These are phyloP conservation scores for Gobiocypris rarus DNA, from an alignment of 2,113 vertebrate species.

Conservation along the genomic window DNA sequence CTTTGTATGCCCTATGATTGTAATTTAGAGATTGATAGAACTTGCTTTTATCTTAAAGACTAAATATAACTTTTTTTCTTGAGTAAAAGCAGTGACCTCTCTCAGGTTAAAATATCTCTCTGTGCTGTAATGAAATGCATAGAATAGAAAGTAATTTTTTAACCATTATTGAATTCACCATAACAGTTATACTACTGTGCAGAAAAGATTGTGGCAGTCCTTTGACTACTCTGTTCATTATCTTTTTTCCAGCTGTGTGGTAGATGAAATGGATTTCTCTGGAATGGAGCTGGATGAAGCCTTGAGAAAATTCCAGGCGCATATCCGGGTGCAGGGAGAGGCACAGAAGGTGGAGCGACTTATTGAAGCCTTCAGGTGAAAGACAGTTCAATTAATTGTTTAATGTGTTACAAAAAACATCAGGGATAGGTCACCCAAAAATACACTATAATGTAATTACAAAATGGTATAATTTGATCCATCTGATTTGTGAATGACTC, in stretches of 20 bases:
- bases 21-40: constrained; percentile 16
- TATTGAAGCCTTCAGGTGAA: constrained; percentile 94
- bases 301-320: constrained; percentile 95
- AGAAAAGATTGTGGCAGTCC: background rate
- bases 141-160: background rate
- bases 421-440: background rate
- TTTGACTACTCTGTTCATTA: constrained; percentile 36
- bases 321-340: constrained; percentile 95
- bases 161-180: background rate
- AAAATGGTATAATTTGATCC: background rate
- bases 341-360: constrained; percentile 96
- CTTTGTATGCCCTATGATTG: constrained; percentile 2
- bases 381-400: background rate
- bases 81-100: background rate
- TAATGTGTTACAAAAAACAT: background rate
- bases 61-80: background rate
- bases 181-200: background rate
- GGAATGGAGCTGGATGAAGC: constrained; percentile 95
- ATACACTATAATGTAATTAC: background rate
- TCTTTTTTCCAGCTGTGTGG: constrained; percentile 84
- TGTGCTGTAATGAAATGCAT: background rate
- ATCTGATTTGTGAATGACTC: background rate
- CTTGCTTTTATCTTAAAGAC: constrained; percentile 13
- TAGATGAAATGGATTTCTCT: constrained; percentile 98
- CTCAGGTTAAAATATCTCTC: background rate